Percentiles rank a stretch among this genome's conserved stretches.
Evolutionary conservation across 2,888 invertebrate genomes (phyloP).

Genomic region (Hirtodrosophila duncani): DNA sequence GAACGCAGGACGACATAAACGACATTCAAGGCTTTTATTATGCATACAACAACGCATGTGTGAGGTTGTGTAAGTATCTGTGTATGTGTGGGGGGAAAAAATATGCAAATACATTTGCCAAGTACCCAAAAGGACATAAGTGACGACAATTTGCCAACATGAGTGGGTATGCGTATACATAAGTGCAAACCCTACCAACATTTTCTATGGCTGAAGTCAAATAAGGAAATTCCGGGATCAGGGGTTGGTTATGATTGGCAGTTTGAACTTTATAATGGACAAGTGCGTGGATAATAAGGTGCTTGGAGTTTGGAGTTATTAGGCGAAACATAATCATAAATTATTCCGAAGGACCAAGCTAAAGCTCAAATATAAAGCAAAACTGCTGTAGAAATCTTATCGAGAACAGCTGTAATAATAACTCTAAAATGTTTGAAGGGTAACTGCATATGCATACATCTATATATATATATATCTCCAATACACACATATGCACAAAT

Average conservation of each 20-base stretch:
- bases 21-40: slow-evolving; percentile 49
- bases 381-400: too few relatives aligned
- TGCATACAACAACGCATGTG: slow-evolving; percentile 34
- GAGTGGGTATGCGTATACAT: slow-evolving; percentile 17
- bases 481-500: slow-evolving; percentile 11
- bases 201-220: not conserved
- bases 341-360: too few relatives aligned
- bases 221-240: too few relatives aligned
- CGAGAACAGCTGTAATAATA: too few relatives aligned
- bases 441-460: slow-evolving; percentile 7
- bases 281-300: too few relatives aligned
- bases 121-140: slow-evolving; percentile 52
- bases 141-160: slow-evolving; percentile 66
- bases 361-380: too few relatives aligned
- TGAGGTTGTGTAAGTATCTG: slow-evolving; percentile 11
- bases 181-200: not conserved
- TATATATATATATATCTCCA: slow-evolving; percentile 9
- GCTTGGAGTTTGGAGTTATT: too few relatives aligned
- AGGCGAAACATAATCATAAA: too few relatives aligned
- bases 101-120: slow-evolving; percentile 67
- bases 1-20: slow-evolving; percentile 3
- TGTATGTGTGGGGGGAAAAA: slow-evolving; percentile 25
- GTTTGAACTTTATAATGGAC: too few relatives aligned
- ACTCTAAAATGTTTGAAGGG: too few relatives aligned
- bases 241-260: too few relatives aligned